Evolutionary conservation across 2,113 vertebrate genomes (phyloP).

Genomic region (Atherinomorus stipes): DNA sequence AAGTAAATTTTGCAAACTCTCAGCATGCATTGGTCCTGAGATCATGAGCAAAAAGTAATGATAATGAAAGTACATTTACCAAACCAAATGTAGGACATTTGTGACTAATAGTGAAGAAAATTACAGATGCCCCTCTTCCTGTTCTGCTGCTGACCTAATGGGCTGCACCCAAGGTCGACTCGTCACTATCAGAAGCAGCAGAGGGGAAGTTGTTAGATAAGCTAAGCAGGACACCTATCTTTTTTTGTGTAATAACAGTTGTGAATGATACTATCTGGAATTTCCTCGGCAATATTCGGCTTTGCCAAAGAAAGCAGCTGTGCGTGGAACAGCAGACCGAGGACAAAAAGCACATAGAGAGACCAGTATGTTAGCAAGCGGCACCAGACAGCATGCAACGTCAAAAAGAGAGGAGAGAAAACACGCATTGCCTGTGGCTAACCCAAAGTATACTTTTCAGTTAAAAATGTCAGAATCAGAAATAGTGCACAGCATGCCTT

Average conservation of each 20-base stretch:
- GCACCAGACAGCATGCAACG: constrained; percentile 31
- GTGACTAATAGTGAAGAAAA: background rate
- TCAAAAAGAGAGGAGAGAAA: constrained; percentile 50
- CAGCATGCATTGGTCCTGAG: no score
- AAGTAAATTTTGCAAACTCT: no score
- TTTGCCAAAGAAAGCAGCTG: constrained; percentile 24
- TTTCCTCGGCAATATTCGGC: constrained; percentile 35
- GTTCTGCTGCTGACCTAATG: constrained; percentile 4
- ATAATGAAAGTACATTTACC: no score
- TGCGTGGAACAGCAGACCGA: constrained; percentile 7
- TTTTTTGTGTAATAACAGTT: constrained; percentile 37
- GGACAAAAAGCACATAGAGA: constrained; percentile 36
- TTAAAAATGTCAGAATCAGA: constrained; percentile 69
- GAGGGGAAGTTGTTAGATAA: constrained; percentile 51
- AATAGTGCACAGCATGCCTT: constrained; percentile 53
- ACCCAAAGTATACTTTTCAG: constrained; percentile 70
- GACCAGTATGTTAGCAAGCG: constrained; percentile 26
- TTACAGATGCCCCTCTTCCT: background rate
- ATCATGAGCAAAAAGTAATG: no score
- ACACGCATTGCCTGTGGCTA: constrained; percentile 63
- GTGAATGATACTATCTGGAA: constrained; percentile 25
- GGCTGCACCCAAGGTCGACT: background rate
- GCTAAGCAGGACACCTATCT: constrained; percentile 19
- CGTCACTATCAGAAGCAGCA: constrained; percentile 36
- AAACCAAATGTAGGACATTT: background rate